Base-by-base conservation (phyloP, 2,888 invertebrate species). In the Pilophorus perplexus region DNA sequence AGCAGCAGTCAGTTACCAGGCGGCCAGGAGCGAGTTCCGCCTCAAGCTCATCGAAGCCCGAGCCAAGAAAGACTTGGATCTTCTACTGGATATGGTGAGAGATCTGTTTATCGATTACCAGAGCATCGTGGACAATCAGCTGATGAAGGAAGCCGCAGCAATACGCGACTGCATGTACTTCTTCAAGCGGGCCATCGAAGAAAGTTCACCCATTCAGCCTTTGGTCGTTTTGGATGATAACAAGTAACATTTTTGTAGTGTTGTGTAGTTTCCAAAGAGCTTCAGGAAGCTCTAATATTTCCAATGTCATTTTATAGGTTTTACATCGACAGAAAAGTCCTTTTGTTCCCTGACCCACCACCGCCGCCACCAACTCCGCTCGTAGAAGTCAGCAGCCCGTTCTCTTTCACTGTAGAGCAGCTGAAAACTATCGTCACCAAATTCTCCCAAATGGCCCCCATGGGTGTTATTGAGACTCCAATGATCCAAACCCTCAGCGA, bases 101-200 rank as follows among this genome's bases (percentile, higher is more conserved):
- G 79, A 79, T 74, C 84, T 80, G 8, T 74, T 82, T 3, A 78
- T 79, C 64, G 84, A 82, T 22, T 86, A 86, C 77, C 78, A 79
- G 72, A 78, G 76, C 69, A 79, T 80, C 72, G 76, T 83, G 28
- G 75, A 75, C 60, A 78, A 77, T 69, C 74, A 77, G 59, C 80
- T 79, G 65, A 68, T 76, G 20, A 74, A 72, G 4, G 80, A 81
- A 72, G 69, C 78, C 5, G 70, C 74, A 27, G 78, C 77, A 71
- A 75, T 80, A 1, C 71, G 74, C 28, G 69, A 73, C 1, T 72
- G 76, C 70, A 71, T 72, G 38, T 69, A 70, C 25, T 71, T 74
- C 2, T 75, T 77, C 59, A 71, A 74, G 42, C 71, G 72, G 12
- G 76, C 78, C 1, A 76, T 83, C 48, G 83, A 84, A 75, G 77